These are phyloP conservation scores for Aphelinus certus DNA, from an alignment of 1,140 invertebrate species.

Conservation along the genomic window DNA sequence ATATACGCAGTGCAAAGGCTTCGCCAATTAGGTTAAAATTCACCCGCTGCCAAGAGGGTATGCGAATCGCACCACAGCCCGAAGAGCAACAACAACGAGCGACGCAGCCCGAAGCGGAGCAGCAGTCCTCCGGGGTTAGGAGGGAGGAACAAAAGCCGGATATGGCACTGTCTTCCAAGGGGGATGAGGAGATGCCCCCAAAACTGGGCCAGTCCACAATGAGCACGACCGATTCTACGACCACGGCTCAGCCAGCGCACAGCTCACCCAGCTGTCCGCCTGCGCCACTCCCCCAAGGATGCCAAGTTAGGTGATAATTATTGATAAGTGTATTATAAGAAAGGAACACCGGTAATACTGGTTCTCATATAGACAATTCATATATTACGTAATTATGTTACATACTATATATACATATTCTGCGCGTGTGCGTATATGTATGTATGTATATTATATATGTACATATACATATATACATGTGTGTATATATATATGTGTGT, in stretches of 20 bases:
- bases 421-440: conserved; percentile 50
- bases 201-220: conserved; percentile 12
- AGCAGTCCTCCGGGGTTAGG: conserved; percentile 39
- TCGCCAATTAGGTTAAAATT: conserved; percentile 85
- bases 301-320: conserved; percentile 88
- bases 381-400: conserved; percentile 24
- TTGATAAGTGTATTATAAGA: conserved; percentile 67
- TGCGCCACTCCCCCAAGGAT: conserved; percentile 78
- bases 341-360: conserved; percentile 10
- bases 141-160: conserved; percentile 40
- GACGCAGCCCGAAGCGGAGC: conserved; percentile 48
- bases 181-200: conserved; percentile 25
- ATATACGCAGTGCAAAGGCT: conserved; percentile 73
- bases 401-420: not conserved
- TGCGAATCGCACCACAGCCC: too few relatives aligned
- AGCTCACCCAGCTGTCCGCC: conserved; percentile 62
- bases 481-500: conserved; percentile 47
- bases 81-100: not conserved
- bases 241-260: conserved; percentile 46
- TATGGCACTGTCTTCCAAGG: conserved; percentile 46
- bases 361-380: conserved; percentile 30
- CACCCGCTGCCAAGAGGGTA: conserved; percentile 78
- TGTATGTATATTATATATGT: conserved; percentile 45
- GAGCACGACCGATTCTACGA: not conserved
- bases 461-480: conserved; percentile 47